Evolutionary conservation across 2,888 invertebrate species (phyloP).

Genomic region (Tortricodes alternella): DNA sequence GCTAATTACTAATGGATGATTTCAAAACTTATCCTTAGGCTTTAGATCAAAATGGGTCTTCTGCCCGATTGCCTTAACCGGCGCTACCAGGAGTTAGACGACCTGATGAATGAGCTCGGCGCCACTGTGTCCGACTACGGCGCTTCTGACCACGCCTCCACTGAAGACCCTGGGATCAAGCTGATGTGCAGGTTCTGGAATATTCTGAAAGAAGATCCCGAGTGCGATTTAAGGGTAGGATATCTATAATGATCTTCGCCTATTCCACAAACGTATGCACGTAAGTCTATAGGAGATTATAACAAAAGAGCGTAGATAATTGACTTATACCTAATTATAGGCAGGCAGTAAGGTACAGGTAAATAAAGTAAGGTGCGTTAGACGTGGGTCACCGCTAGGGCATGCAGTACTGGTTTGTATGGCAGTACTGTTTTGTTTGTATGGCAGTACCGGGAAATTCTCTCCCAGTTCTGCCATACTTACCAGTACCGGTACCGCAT

Average conservation of each 20-base stretch:
- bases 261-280: no score
- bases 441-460: no score
- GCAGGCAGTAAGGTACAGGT: no score
- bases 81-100: conserved; percentile 58
- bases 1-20: neutral
- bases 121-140: conserved; percentile 15
- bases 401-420: no score
- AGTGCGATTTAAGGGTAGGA: conserved; percentile 47
- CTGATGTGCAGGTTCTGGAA: conserved; percentile 72
- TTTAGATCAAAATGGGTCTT: conserved; percentile 48
- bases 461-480: no score
- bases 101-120: conserved; percentile 54
- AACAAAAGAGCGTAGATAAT: neutral
- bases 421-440: no score
- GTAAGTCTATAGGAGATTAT: conserved; percentile 1
- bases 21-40: neutral
- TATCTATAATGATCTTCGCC: neutral
- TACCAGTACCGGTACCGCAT: no score
- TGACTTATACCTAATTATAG: no score
- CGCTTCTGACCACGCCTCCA: neutral
- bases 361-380: no score
- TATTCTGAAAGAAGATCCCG: conserved; percentile 63
- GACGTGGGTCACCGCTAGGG: no score
- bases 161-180: conserved; percentile 48
- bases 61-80: conserved; percentile 60